Conservation (phyloP, 2,797 vertebrate genomes). For the Mallotus villosus region DNA sequence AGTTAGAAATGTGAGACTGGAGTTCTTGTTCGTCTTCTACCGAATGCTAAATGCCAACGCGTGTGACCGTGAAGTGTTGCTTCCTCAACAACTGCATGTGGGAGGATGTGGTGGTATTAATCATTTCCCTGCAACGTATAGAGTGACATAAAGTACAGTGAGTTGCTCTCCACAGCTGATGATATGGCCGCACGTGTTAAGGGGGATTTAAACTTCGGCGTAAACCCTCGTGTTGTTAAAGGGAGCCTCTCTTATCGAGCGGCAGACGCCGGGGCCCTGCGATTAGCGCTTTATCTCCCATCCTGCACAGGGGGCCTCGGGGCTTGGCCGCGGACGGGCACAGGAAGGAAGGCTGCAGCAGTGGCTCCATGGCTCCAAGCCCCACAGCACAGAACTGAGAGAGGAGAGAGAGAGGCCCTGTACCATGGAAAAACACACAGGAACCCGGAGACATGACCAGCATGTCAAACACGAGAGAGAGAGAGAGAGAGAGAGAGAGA, state of each 20-base stretch:
- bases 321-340: conserved; percentile 52
- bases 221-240: conserved; percentile 35
- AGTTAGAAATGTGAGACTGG: too few relatives aligned
- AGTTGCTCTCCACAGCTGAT: conserved; percentile 38
- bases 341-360: conserved; percentile 76
- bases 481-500: conserved; percentile 36
- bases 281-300: conserved; percentile 76
- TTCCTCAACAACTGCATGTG: not conserved
- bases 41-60: too few relatives aligned
- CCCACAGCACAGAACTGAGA: conserved; percentile 44
- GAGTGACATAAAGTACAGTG: conserved; percentile 15
- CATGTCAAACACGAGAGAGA: conserved; percentile 65
- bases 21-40: not conserved
- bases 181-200: conserved; percentile 43
- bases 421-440: conserved; percentile 60
- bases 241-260: conserved; percentile 61
- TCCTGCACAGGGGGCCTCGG: conserved; percentile 64
- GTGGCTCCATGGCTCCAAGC: conserved; percentile 53
- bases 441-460: conserved; percentile 63
- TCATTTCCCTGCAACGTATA: not conserved
- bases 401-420: conserved; percentile 47
- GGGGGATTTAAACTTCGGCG: conserved; percentile 67
- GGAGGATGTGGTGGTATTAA: not conserved
- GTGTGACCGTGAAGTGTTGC: too few relatives aligned
- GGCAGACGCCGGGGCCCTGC: conserved; percentile 43